Percentiles rank a stretch among this genome's conserved stretches.
Evolutionary conservation across 2,888 invertebrate species (phyloP).

Genomic region (Torymus auratus): DNA sequence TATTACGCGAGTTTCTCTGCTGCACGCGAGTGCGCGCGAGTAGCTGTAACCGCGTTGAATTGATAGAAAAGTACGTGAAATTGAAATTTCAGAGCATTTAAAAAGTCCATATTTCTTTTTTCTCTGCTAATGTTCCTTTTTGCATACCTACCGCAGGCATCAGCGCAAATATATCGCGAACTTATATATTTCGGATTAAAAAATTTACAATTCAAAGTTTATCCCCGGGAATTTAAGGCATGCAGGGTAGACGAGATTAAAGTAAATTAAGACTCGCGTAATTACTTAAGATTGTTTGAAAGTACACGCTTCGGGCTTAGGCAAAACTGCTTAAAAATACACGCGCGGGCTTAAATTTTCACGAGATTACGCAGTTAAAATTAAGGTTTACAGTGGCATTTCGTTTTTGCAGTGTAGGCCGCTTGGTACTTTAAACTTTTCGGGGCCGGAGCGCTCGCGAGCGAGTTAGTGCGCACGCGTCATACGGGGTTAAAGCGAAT

Average conservation of each 20-base stretch:
- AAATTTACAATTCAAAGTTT: too few relatives aligned
- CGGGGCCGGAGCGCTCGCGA: too few relatives aligned
- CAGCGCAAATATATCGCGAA: too few relatives aligned
- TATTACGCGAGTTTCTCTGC: slow-evolving; percentile 9
- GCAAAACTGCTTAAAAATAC: slow-evolving; percentile 35
- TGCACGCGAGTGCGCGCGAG: too few relatives aligned
- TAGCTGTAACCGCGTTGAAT: too few relatives aligned
- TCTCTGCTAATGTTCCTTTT: too few relatives aligned
- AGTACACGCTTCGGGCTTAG: slow-evolving; percentile 18
- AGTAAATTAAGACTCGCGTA: slow-evolving; percentile 30
- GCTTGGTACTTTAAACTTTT: slow-evolving; percentile 31
- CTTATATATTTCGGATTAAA: too few relatives aligned
- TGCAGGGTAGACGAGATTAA: neutral
- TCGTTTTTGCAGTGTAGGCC: slow-evolving; percentile 11
- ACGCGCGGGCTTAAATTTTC: slow-evolving; percentile 24
- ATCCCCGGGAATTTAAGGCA: too few relatives aligned
- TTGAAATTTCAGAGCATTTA: too few relatives aligned
- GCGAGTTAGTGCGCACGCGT: neutral
- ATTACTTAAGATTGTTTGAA: slow-evolving; percentile 39
- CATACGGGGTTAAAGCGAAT: slow-evolving; percentile 7
- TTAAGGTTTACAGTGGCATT: slow-evolving; percentile 23
- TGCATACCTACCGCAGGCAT: too few relatives aligned
- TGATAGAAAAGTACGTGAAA: too few relatives aligned
- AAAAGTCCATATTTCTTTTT: too few relatives aligned
- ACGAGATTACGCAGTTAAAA: slow-evolving; percentile 32